Percentiles rank a stretch among this genome's conserved stretches.
phyloP scores from a whole-genome alignment of 2,888 invertebrate genomes.

The Bellardia pandia region DNA sequence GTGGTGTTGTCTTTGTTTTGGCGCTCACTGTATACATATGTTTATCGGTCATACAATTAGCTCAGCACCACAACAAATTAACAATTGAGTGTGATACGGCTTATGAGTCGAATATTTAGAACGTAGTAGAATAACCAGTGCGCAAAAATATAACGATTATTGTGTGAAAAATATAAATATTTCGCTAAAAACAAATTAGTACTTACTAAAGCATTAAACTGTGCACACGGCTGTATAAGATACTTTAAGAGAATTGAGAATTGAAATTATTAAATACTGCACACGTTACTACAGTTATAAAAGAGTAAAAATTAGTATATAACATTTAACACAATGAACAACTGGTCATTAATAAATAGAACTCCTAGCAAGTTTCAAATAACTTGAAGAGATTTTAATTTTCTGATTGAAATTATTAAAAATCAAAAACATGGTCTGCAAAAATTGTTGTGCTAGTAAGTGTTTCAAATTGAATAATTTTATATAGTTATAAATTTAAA shows the following conservation, averaged over 20 bases:
- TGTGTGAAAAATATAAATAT: slow-evolving; percentile 18
- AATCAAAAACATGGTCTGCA: slow-evolving; percentile 78
- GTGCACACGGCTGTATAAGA: slow-evolving; percentile 57
- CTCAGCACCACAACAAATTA: slow-evolving; percentile 42
- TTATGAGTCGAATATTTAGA: neutral
- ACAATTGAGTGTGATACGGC: slow-evolving; percentile 20
- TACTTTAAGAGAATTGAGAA: slow-evolving; percentile 12
- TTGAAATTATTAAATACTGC: slow-evolving; percentile 36
- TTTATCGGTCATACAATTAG: neutral
- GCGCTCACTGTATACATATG: too few relatives aligned
- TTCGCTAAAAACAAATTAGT: slow-evolving; percentile 22
- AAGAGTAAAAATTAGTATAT: slow-evolving; percentile 36
- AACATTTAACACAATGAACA: slow-evolving; percentile 13
- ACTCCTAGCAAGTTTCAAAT: slow-evolving; percentile 22
- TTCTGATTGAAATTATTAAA: neutral
- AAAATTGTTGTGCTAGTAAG: slow-evolving; percentile 79
- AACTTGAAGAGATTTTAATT: slow-evolving; percentile 7
- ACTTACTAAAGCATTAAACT: slow-evolving; percentile 24
- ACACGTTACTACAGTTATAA: slow-evolving; percentile 51
- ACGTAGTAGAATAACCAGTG: slow-evolving; percentile 23
- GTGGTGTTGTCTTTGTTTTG: too few relatives aligned
- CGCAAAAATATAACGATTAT: slow-evolving; percentile 55
- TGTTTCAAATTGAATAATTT: slow-evolving; percentile 23
- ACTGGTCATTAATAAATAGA: slow-evolving; percentile 2
- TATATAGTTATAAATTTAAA: neutral